These are phyloP conservation scores for Hermodice carunculata DNA, from an alignment of 2,888 invertebrate genomes.

Conservation along the genomic window DNA sequence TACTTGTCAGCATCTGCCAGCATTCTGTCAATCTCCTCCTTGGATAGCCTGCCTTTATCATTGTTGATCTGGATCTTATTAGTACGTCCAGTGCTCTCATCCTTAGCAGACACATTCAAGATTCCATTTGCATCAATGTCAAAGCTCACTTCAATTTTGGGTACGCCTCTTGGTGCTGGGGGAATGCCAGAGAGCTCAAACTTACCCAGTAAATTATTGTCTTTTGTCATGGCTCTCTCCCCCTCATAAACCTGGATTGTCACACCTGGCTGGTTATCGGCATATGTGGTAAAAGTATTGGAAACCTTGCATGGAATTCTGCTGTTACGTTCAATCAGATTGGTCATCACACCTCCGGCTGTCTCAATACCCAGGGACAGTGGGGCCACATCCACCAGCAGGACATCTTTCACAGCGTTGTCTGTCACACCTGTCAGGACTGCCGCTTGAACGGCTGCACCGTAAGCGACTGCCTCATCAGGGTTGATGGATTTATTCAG, in stretches of 20 bases:
- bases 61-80: constrained; percentile 87
- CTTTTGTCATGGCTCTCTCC: constrained; percentile 95
- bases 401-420: constrained; percentile 78
- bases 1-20: constrained; percentile 59
- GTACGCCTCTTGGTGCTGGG: constrained; percentile 61
- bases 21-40: constrained; percentile 86
- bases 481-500: constrained; percentile 80
- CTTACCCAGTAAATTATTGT: constrained; percentile 78
- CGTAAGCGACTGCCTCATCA: constrained; percentile 56
- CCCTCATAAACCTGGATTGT: constrained; percentile 83
- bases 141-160: constrained; percentile 77
- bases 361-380: constrained; percentile 75
- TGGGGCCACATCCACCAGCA: constrained; percentile 80
- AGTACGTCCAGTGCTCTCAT: constrained; percentile 81
- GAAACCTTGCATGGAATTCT: constrained; percentile 63
- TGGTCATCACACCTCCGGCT: constrained; percentile 66
- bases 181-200: constrained; percentile 63
- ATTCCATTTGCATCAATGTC: constrained; percentile 93
- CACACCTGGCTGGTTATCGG: constrained; percentile 81
- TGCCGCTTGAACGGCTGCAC: constrained; percentile 38
- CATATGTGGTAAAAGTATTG: constrained; percentile 84
- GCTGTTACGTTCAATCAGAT: constrained; percentile 54
- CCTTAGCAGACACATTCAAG: constrained; percentile 70
- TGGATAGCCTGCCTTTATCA: constrained; percentile 82
- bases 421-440: constrained; percentile 73